Conservation (phyloP, 2,113 vertebrate species). For the Falco punctatus region DNA sequence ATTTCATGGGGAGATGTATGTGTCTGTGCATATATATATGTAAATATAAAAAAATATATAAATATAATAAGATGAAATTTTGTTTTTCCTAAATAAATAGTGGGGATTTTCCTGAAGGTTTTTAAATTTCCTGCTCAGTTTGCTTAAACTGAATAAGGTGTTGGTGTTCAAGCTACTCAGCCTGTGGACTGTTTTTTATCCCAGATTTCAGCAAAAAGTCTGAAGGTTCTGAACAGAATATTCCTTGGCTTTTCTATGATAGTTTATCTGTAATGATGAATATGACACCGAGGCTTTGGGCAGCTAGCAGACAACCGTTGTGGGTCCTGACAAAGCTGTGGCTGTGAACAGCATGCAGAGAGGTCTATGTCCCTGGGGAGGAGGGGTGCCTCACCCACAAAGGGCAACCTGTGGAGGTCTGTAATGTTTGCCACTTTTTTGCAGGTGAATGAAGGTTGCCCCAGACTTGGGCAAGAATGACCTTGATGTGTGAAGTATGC, state of each 20-base stretch:
- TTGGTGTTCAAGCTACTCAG: too few species aligned
- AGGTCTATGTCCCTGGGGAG: neutral
- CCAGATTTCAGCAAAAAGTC: neutral
- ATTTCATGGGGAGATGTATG: neutral
- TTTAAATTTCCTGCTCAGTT: neutral
- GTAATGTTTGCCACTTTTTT: neutral
- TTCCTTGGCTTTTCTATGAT: neutral
- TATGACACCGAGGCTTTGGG: accelerated
- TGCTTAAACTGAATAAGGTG: too few species aligned
- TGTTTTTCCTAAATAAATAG: neutral
- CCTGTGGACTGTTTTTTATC: neutral
- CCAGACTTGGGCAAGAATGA: neutral
- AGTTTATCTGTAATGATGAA: neutral
- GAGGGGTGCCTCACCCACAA: accelerated
- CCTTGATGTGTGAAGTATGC: neutral
- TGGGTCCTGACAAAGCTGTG: neutral
- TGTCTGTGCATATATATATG: too few species aligned
- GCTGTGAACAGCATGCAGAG: neutral
- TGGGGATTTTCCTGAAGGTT: neutral
- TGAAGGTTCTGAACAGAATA: accelerated
- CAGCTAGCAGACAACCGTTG: accelerated
- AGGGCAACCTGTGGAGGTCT: too few species aligned
- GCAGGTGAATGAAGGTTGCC: neutral
- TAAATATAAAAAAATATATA: too few species aligned
- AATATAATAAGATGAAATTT: too few species aligned